Evolutionary conservation across 2,113 vertebrate species (phyloP), one percentile per base, ranked within the genome.

Genomic region (Microcebus lehilahytsara): DNA sequence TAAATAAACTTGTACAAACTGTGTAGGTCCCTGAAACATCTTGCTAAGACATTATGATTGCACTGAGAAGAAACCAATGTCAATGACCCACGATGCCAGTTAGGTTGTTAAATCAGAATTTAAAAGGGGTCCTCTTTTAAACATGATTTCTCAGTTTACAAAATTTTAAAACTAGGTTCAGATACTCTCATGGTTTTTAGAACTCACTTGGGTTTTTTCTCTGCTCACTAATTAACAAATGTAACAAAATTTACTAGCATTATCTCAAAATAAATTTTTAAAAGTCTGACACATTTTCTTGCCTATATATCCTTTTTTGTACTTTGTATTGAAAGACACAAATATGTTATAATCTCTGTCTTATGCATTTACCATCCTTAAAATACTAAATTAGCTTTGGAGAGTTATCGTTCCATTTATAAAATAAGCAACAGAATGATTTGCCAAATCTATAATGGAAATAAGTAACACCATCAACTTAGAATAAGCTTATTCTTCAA

Each of bases 1-100:
- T 95, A 93, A 96, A 97, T 83, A 91, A 92, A 95, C 53, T 53
- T 56, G n/a, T 30, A 83, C 20, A 87, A 89, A 94, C 13, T 49
- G 60, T 3, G 1, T 60, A 79, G 10, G 37, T 27, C 25, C 16
- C 49, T 62, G 75, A 62, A 92, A 87, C 32, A 66, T 85, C 66
- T 95, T 85, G 58, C 77, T 92, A 71, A 89, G 66, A 74, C 32
- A 87, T 17, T 53, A 30, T 37, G 20, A 78, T 34, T 91, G 11
- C 14, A 2, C 60, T 80, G 20, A 32, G 69, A 87, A 62, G 22
- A 89, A 64, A 51, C 13, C 37, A 92, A 13, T 42, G n/a, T 89
- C 83, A 69, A 67, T 58, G 69, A 74, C 23, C 64, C 19, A 51
- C 69, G 78, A 32, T 62, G 69, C 27, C 14, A 77, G 25, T 2